phyloP scores from a whole-genome alignment of 2,113 vertebrate genomes.

The Chaenocephalus aceratus region DNA sequence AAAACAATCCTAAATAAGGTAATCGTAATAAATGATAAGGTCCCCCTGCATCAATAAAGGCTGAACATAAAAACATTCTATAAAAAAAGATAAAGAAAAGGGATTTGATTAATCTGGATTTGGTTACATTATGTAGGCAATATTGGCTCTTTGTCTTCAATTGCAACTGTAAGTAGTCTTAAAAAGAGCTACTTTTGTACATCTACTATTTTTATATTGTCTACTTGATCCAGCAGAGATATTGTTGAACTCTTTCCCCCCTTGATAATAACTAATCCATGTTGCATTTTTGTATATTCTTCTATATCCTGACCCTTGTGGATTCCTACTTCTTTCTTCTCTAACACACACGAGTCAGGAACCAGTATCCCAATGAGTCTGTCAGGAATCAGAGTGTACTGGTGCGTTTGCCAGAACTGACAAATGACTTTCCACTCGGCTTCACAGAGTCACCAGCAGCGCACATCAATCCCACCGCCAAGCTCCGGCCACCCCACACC shows the following conservation, averaged over 20 bases:
- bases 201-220: not conserved
- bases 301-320: not conserved
- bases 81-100: too few species aligned
- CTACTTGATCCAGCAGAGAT: not conserved
- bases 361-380: not conserved
- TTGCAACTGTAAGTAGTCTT: constrained; percentile 1
- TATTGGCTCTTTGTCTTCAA: constrained; percentile 12
- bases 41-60: too few species aligned
- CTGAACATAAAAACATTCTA: too few species aligned
- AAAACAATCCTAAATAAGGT: too few species aligned
- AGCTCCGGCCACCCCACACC: not conserved
- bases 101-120: too few species aligned
- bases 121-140: too few species aligned
- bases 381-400: constrained; percentile 31
- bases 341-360: constrained; percentile 1
- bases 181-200: constrained; percentile 1
- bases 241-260: not conserved
- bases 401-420: constrained; percentile 52
- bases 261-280: not conserved
- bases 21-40: not conserved
- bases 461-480: constrained; percentile 14
- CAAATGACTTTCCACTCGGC: constrained; percentile 64
- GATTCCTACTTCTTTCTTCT: not conserved
- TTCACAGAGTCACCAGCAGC: constrained; percentile 49
- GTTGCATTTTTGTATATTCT: not conserved